Percentiles rank a stretch among this genome's conserved stretches.
phyloP scores from a whole-genome alignment of 1,140 invertebrate genomes.

The Zaprionus capensis region DNA sequence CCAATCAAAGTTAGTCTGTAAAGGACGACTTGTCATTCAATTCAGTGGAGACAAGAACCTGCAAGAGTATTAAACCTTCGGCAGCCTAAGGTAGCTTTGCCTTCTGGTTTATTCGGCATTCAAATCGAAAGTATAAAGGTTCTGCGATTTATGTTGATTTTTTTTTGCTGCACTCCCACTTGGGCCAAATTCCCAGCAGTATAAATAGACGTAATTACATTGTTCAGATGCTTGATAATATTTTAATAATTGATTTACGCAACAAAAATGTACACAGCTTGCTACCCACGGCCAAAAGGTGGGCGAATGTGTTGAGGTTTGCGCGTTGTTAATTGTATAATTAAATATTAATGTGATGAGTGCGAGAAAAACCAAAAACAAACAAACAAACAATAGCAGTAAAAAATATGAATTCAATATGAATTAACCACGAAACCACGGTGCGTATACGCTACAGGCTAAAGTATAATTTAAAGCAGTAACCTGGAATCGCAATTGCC shows the following conservation, averaged over 20 bases:
- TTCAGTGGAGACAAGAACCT: too few species aligned
- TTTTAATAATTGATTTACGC: conserved; percentile 3
- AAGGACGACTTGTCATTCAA: too few species aligned
- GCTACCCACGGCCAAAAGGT: neutral
- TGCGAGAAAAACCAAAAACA: too few species aligned
- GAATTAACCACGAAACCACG: too few species aligned
- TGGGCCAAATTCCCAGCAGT: neutral
- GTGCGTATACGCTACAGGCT: too few species aligned
- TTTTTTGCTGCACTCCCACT: too few species aligned
- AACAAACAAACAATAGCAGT: neutral
- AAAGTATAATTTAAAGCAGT: too few species aligned
- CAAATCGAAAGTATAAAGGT: neutral
- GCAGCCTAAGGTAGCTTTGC: too few species aligned
- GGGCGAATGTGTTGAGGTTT: neutral
- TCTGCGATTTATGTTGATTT: neutral
- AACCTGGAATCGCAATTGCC: neutral
- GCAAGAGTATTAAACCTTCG: too few species aligned
- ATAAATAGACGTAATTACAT: neutral
- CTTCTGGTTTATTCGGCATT: neutral
- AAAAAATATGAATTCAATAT: too few species aligned
- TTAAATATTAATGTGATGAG: neutral
- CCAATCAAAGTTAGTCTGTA: too few species aligned
- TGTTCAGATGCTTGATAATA: neutral
- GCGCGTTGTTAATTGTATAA: neutral
- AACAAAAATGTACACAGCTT: neutral